These are phyloP conservation scores for Ctena decussata DNA, from an alignment of 2,888 invertebrate genomes.

Conservation along the genomic window DNA sequence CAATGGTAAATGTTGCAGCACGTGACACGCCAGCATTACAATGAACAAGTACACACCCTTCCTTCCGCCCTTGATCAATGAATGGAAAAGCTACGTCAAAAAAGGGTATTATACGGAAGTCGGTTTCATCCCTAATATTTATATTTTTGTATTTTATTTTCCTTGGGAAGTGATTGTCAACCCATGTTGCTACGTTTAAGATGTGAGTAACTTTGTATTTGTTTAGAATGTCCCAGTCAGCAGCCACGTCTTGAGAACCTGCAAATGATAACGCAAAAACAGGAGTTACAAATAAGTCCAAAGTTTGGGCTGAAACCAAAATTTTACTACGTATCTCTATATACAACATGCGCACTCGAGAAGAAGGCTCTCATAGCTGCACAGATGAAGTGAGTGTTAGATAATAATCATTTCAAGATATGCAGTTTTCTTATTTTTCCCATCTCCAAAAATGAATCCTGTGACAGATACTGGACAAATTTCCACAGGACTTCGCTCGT, in stretches of 20 bases:
- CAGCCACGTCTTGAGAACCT: conserved; percentile 96
- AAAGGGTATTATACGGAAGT: conserved; percentile 78
- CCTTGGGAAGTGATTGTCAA: conserved; percentile 84
- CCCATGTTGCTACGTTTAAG: conserved; percentile 90
- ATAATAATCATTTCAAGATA: too few relatives aligned
- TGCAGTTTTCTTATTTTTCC: too few relatives aligned
- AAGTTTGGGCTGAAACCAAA: too few relatives aligned
- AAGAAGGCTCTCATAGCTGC: too few relatives aligned
- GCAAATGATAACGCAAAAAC: conserved; percentile 82
- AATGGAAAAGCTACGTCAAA: conserved; percentile 89
- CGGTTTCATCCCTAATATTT: conserved; percentile 88
- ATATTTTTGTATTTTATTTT: conserved; percentile 89
- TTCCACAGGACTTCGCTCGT: too few relatives aligned
- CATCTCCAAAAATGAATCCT: too few relatives aligned
- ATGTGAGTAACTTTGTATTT: conserved; percentile 91
- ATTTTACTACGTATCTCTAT: too few relatives aligned
- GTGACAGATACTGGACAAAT: too few relatives aligned
- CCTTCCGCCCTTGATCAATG: conserved; percentile 89
- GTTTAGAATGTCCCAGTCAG: conserved; percentile 89
- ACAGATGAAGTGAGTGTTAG: too few relatives aligned
- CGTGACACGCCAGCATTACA: conserved; percentile 98
- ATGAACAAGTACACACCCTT: conserved; percentile 92
- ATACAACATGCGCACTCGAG: too few relatives aligned
- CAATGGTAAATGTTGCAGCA: conserved; percentile 93
- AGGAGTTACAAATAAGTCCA: too few relatives aligned